Percentiles rank a stretch among this genome's conserved stretches.
Evolutionary conservation across 2,888 invertebrate genomes (phyloP).

Genomic region (Nomada hirtipes): DNA sequence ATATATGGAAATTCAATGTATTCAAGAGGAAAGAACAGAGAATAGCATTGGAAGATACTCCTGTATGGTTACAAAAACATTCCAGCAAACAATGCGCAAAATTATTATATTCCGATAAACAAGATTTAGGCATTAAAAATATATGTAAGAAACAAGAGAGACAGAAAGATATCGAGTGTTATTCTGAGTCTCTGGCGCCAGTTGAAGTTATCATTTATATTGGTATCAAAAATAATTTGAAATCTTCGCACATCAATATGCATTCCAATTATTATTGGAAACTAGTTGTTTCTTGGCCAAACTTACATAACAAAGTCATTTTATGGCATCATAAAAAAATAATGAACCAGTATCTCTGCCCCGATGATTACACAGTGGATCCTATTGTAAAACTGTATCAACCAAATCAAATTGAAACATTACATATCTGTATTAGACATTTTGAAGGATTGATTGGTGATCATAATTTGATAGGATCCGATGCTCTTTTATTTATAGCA

Average conservation of each 20-base stretch:
- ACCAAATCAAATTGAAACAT: conserved; percentile 76
- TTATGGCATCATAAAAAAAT: conserved; percentile 85
- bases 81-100: conserved; percentile 83
- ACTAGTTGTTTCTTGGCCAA: conserved; percentile 87
- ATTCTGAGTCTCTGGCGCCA: conserved; percentile 76
- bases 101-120: conserved; percentile 84
- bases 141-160: conserved; percentile 30
- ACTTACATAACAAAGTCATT: conserved; percentile 84
- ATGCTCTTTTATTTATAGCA: conserved; percentile 78
- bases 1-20: conserved; percentile 84
- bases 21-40: conserved; percentile 84
- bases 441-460: conserved; percentile 76
- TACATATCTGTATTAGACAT: conserved; percentile 79
- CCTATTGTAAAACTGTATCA: conserved; percentile 77
- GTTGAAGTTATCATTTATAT: conserved; percentile 84
- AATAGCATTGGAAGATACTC: conserved; percentile 85
- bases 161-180: conserved; percentile 18
- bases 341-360: conserved; percentile 85
- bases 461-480: conserved; percentile 74
- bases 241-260: conserved; percentile 83
- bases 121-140: conserved; percentile 83
- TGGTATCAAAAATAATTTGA: conserved; percentile 85
- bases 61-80: conserved; percentile 85
- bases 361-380: conserved; percentile 76
- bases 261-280: conserved; percentile 87